phyloP scores from a whole-genome alignment of 2,888 invertebrate species.

The Hofmannophila pseudospretella region DNA sequence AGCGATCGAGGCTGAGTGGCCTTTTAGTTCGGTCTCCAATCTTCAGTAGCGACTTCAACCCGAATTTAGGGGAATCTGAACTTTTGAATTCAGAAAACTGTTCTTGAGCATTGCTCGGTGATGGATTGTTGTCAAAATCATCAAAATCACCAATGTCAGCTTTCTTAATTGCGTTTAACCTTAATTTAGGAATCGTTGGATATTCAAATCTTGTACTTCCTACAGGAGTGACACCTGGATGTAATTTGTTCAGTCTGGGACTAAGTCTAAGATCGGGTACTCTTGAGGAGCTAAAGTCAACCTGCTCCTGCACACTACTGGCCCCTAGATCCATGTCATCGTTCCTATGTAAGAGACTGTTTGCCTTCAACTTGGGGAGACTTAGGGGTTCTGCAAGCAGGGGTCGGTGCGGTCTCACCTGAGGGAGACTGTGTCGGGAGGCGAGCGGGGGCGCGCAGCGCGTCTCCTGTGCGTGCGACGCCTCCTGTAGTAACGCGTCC shows the following conservation, averaged over 20 bases:
- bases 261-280: neutral
- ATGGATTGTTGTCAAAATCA: conserved; percentile 17
- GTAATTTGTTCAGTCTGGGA: neutral
- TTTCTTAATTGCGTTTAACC: neutral
- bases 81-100: conserved; percentile 1
- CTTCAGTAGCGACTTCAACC: conserved; percentile 12
- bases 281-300: no score
- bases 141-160: neutral
- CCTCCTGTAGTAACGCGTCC: conserved; percentile 35
- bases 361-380: conserved; percentile 22
- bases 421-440: conserved; percentile 15
- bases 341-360: conserved; percentile 20
- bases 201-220: neutral
- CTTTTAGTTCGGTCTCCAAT: conserved; percentile 13
- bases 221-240: no score
- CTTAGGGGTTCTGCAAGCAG: conserved; percentile 28
- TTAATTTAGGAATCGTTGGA: neutral
- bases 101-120: conserved; percentile 18
- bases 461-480: conserved; percentile 43
- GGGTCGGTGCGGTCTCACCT: conserved; percentile 1
- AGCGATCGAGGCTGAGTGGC: conserved; percentile 28
- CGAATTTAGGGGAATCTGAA: conserved; percentile 1
- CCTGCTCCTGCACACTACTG: conserved; percentile 38
- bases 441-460: conserved; percentile 21
- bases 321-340: conserved; percentile 46